These are phyloP conservation scores for Carassius auratus DNA, from an alignment of 2,113 vertebrate species.

Conservation along the genomic window DNA sequence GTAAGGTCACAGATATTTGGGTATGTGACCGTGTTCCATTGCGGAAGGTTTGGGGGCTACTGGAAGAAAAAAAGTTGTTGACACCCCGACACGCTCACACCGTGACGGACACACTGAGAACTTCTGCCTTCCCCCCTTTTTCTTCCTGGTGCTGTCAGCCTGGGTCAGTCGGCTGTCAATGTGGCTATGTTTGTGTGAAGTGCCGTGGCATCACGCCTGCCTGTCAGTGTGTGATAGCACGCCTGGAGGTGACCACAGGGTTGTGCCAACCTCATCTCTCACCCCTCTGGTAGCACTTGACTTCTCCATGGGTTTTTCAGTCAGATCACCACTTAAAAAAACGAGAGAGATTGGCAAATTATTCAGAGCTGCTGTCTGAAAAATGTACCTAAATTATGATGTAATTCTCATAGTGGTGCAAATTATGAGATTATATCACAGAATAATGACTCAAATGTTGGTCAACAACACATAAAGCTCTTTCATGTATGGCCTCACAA, in stretches of 20 bases:
- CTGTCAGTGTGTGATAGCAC: slow-evolving; percentile 44
- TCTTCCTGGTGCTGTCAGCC: slow-evolving; percentile 68
- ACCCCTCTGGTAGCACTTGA: slow-evolving; percentile 22
- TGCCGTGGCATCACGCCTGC: slow-evolving; percentile 38
- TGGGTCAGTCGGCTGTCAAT: slow-evolving; percentile 63
- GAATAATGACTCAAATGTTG: background rate
- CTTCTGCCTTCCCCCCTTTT: slow-evolving; percentile 56
- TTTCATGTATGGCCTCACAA: background rate
- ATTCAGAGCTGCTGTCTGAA: background rate
- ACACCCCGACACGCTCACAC: slow-evolving; percentile 69
- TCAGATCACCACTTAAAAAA: background rate
- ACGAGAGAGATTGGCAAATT: background rate
- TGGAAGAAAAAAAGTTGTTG: slow-evolving; percentile 64
- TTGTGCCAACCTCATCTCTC: slow-evolving; percentile 39
- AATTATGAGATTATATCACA: background rate
- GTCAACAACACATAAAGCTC: background rate
- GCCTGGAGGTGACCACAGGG: slow-evolving; percentile 45
- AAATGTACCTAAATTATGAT: background rate
- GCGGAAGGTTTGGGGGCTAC: background rate
- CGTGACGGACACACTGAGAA: slow-evolving; percentile 69
- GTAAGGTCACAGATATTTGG: slow-evolving; percentile 65
- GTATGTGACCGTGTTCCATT: slow-evolving; percentile 46
- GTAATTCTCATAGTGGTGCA: background rate
- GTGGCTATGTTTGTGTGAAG: slow-evolving; percentile 63
- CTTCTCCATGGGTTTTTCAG: slow-evolving; percentile 22